Conservation (phyloP, 2,888 invertebrate species). For the Sphaeridia pumilis region DNA sequence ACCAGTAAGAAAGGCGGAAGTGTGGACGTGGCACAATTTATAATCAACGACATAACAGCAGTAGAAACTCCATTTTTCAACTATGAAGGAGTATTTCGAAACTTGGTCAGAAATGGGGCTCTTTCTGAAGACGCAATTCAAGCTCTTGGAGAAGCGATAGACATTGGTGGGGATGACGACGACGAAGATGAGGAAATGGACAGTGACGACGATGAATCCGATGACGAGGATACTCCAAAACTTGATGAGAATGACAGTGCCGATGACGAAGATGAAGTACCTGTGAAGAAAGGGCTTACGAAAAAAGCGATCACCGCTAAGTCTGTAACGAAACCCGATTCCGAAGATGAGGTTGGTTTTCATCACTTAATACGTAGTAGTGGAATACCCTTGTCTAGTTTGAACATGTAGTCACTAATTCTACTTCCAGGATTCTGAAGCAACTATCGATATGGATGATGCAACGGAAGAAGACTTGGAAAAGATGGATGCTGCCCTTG, state of each 20-base stretch:
- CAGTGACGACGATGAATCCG: conserved; percentile 15
- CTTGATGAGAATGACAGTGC: conserved; percentile 3
- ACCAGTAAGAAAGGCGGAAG: neutral
- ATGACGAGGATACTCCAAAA: conserved; percentile 11
- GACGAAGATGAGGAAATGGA: conserved; percentile 15
- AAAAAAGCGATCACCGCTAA: too few relatives aligned
- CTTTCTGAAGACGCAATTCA: conserved; percentile 21
- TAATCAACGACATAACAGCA: conserved; percentile 8
- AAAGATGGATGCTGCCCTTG: conserved; percentile 24
- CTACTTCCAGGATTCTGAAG: conserved; percentile 20
- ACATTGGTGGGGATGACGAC: conserved; percentile 15
- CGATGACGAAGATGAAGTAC: conserved; percentile 7
- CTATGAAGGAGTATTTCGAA: conserved; percentile 19
- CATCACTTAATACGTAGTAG: too few relatives aligned
- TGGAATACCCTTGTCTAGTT: neutral
- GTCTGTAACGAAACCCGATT: neutral
- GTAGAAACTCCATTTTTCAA: conserved; percentile 17
- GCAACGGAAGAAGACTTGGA: conserved; percentile 25
- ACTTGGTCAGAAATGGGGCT: conserved; percentile 18
- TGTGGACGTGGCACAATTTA: conserved; percentile 2
- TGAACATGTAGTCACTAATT: neutral
- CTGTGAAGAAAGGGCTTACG: neutral
- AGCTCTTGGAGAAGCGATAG: conserved; percentile 20
- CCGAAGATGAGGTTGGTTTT: conserved; percentile 1
- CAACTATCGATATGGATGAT: conserved; percentile 25